phyloP scores from a whole-genome alignment of 2,888 invertebrate genomes.

The Endotricha flammealis region DNA sequence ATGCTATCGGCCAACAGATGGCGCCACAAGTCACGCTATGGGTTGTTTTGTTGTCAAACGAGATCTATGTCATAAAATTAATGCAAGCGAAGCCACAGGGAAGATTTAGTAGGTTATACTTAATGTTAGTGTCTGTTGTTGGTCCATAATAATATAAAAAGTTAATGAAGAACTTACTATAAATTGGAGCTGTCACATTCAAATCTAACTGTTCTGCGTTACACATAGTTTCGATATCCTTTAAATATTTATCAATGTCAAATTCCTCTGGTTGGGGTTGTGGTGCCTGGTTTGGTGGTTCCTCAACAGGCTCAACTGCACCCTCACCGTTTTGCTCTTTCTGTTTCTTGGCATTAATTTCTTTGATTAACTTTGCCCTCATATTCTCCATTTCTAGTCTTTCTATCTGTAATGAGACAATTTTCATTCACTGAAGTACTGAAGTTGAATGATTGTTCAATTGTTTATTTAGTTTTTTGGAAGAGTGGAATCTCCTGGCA shows the following conservation, averaged over 20 bases:
- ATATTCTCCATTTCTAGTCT: conserved; percentile 52
- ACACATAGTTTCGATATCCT: conserved; percentile 30
- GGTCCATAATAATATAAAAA: not conserved
- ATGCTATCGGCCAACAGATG: too few relatives aligned
- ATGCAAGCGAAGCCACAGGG: too few relatives aligned
- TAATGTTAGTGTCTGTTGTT: too few relatives aligned
- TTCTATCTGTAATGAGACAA: conserved; percentile 46
- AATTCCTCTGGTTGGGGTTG: conserved; percentile 21
- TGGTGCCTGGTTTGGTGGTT: conserved; percentile 23
- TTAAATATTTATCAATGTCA: conserved; percentile 10
- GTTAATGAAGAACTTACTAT: conserved; percentile 31
- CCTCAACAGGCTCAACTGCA: not conserved
- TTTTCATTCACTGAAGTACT: not conserved
- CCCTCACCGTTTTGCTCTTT: not conserved
- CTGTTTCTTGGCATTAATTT: conserved; percentile 1
- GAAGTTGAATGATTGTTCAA: too few relatives aligned
- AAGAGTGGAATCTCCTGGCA: too few relatives aligned
- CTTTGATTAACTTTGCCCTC: conserved; percentile 11
- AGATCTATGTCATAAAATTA: too few relatives aligned
- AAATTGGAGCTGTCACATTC: conserved; percentile 32
- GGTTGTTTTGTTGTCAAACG: too few relatives aligned
- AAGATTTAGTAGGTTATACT: too few relatives aligned
- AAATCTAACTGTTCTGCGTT: conserved; percentile 46
- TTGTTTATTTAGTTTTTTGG: too few relatives aligned
- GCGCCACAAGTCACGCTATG: too few relatives aligned